Evolutionary conservation across 2,797 vertebrate species (phyloP).

Genomic region (Tarsius wallacei): DNA sequence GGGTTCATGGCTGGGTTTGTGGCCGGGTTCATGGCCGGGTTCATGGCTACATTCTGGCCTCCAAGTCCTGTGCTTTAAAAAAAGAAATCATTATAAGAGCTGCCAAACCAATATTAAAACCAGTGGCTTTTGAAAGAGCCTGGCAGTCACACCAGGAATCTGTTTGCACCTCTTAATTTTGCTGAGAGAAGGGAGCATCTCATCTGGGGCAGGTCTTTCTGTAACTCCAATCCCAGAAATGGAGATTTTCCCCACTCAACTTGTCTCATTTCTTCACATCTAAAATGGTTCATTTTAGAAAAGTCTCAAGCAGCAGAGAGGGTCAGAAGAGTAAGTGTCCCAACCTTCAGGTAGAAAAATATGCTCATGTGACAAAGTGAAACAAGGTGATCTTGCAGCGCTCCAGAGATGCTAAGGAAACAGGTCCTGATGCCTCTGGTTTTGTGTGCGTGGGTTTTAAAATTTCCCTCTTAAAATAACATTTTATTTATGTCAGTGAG

Average conservation of each 20-base stretch:
- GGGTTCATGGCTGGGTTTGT: conserved; percentile 24
- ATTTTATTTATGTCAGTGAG: neutral
- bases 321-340: neutral
- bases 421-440: too few species aligned
- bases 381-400: neutral
- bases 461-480: too few species aligned
- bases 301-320: neutral
- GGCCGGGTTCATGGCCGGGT: neutral
- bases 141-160: conserved; percentile 82
- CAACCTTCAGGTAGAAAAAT: neutral
- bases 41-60: conserved; percentile 60
- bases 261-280: neutral
- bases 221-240: neutral
- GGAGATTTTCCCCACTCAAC: neutral
- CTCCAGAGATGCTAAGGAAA: neutral
- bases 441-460: too few species aligned
- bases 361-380: neutral
- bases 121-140: conserved; percentile 82
- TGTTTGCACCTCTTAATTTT: conserved; percentile 88
- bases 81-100: conserved; percentile 81
- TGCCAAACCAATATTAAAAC: conserved; percentile 89
- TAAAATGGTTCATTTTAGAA: neutral
- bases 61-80: conserved; percentile 77
- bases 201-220: neutral
- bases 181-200: conserved; percentile 80